phyloP scores from a whole-genome alignment of 2,113 vertebrate species.

The Bothrops jararaca region DNA sequence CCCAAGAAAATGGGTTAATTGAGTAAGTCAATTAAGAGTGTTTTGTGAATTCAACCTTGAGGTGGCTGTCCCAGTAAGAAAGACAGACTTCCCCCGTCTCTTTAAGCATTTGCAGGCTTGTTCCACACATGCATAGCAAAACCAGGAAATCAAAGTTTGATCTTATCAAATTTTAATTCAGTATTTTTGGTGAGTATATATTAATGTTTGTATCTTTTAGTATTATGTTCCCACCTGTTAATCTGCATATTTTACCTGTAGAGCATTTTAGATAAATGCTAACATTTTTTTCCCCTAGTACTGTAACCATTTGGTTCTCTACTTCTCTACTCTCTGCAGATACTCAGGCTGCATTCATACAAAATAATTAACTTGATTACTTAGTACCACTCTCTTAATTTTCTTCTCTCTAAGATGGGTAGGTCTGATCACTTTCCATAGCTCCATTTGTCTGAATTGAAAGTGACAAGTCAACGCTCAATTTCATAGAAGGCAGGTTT shows the following conservation, averaged over 20 bases:
- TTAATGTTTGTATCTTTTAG: background rate
- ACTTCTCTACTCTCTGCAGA: background rate
- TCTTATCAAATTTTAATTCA: background rate
- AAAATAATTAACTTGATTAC: background rate
- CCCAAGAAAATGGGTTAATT: background rate
- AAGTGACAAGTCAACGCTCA: background rate
- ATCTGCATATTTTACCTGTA: background rate
- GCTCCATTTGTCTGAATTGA: background rate
- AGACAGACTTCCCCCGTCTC: background rate
- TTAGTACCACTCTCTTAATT: background rate
- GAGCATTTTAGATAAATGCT: background rate
- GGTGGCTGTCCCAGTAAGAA: background rate
- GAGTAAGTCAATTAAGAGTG: background rate
- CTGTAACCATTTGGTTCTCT: background rate
- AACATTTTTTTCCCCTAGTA: background rate
- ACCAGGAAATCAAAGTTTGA: background rate
- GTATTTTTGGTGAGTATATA: background rate
- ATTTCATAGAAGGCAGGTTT: background rate
- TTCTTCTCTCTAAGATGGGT: background rate
- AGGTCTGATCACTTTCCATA: background rate
- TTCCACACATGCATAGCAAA: background rate
- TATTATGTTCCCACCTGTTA: background rate
- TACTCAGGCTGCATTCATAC: background rate
- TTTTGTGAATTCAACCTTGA: background rate
- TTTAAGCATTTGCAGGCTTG: background rate